These are phyloP conservation scores for Anhinga anhinga DNA, from an alignment of 2,113 vertebrate genomes.

Conservation along the genomic window DNA sequence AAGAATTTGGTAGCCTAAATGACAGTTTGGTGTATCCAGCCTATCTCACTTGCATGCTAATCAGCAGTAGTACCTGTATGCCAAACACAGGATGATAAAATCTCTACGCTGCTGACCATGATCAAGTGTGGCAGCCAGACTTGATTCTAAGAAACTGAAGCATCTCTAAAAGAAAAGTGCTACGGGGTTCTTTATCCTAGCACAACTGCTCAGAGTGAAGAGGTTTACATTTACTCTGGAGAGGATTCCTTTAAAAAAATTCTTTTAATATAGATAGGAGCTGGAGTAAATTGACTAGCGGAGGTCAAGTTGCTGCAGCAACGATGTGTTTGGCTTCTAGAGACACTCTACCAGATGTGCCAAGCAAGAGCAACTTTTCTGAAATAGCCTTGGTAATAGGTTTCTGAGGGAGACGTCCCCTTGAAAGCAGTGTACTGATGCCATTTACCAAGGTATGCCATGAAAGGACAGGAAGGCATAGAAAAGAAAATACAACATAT, in stretches of 20 bases:
- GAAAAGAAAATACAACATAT: slow-evolving; percentile 18
- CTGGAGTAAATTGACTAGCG: neutral
- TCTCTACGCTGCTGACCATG: neutral
- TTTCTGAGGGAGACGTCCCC: slow-evolving; percentile 12
- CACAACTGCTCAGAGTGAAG: neutral
- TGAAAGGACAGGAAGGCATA: neutral
- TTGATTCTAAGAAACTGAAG: neutral
- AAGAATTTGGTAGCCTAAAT: neutral
- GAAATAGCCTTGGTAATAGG: slow-evolving; percentile 39
- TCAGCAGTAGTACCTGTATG: neutral
- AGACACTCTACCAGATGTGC: neutral
- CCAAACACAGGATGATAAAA: neutral
- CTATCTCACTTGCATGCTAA: neutral
- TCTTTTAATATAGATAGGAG: neutral
- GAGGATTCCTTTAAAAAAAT: neutral
- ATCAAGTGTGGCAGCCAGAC: neutral
- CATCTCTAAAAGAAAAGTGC: neutral
- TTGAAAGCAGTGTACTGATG: slow-evolving; percentile 1
- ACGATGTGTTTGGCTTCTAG: neutral
- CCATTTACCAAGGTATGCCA: neutral
- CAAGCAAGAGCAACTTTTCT: slow-evolving; percentile 4
- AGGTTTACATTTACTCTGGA: neutral
- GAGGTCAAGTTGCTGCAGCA: slow-evolving; percentile 13
- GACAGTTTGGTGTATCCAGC: neutral
- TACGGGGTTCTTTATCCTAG: neutral